Percentiles rank a stretch among this genome's conserved stretches.
Evolutionary conservation across 2,797 vertebrate species (phyloP).

Genomic region (Danio albolineatus): DNA sequence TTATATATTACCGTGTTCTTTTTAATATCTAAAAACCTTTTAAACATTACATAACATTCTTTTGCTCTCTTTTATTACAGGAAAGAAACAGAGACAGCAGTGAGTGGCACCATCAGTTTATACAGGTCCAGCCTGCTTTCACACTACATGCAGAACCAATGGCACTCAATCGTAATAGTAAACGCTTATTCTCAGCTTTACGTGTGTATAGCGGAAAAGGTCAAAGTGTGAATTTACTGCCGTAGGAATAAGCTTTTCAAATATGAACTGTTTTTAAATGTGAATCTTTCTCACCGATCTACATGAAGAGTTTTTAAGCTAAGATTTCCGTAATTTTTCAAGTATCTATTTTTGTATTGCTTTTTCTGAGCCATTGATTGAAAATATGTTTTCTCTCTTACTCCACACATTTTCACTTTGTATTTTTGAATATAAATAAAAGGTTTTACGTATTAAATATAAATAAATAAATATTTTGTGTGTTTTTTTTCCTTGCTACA

Average conservation of each 20-base stretch:
- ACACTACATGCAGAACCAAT: not conserved
- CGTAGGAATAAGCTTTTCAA: not conserved
- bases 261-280: not conserved
- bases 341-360: not conserved
- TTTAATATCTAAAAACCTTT: not conserved
- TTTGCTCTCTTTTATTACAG: conserved; percentile 15
- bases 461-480: no score
- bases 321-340: not conserved
- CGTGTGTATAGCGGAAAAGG: not conserved
- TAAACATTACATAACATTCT: not conserved
- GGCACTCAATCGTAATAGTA: not conserved
- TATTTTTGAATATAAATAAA: conserved; percentile 2
- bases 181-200: not conserved
- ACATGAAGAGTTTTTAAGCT: conserved; percentile 34
- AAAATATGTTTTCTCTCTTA: not conserved
- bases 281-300: not conserved
- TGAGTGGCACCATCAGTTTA: conserved; percentile 10
- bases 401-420: not conserved
- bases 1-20: no score
- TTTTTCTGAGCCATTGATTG: conserved; percentile 9
- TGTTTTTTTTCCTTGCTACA: no score
- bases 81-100: not conserved
- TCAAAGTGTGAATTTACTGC: conserved; percentile 19
- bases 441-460: not conserved
- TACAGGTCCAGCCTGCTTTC: not conserved